Conservation (phyloP, 2,888 invertebrate genomes). For the Drosophila seclusa region DNA sequence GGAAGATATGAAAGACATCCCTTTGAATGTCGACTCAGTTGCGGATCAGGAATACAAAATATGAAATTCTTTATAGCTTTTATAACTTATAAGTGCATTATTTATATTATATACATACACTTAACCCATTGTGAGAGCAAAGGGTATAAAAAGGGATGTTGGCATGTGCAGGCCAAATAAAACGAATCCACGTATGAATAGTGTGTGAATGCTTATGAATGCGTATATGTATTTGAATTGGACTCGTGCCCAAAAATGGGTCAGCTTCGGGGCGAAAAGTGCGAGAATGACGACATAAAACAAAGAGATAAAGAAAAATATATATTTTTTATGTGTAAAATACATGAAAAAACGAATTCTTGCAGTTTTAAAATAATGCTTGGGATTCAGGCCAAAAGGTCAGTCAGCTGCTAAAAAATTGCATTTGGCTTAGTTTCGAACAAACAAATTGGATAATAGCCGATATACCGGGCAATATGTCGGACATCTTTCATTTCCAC, state of each 20-base stretch:
- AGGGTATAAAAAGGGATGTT: conserved; percentile 2
- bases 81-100: background rate
- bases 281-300: conserved; percentile 1
- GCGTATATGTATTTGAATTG: conserved; percentile 20
- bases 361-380: conserved; percentile 34
- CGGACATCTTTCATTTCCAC: conserved; percentile 1
- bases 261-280: conserved; percentile 11
- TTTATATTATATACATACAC: background rate
- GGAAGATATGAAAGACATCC: background rate
- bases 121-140: background rate
- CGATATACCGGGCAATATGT: background rate
- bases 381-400: conserved; percentile 61
- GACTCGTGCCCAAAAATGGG: conserved; percentile 24
- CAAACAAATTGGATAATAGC: background rate
- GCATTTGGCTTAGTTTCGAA: background rate
- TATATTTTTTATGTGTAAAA: background rate
- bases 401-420: conserved; percentile 51
- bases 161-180: conserved; percentile 2
- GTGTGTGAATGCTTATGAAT: conserved; percentile 11
- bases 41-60: background rate
- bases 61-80: background rate
- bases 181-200: conserved; percentile 5
- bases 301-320: conserved; percentile 1
- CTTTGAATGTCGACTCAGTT: background rate
- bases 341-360: background rate